These are phyloP conservation scores for Peromyscus melanophrys DNA, from an alignment of 2,797 vertebrate genomes.

Conservation along the genomic window DNA sequence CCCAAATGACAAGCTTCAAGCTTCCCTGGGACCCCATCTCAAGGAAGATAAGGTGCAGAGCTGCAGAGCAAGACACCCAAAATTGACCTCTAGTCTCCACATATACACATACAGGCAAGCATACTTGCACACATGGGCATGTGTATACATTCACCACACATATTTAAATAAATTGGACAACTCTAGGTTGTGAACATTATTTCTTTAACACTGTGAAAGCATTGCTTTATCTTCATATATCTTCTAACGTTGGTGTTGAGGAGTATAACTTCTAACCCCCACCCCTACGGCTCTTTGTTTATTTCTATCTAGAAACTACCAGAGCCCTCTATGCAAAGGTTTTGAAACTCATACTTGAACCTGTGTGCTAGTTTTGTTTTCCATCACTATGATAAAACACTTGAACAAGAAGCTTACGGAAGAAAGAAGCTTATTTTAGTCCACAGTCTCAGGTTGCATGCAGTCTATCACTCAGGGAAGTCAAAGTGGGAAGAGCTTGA, in stretches of 20 bases:
- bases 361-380: not conserved
- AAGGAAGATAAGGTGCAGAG: not conserved
- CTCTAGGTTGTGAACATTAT: not conserved
- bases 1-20: not conserved
- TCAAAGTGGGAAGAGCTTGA: not conserved
- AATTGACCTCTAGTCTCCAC: not conserved
- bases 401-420: not conserved
- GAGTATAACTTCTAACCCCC: not conserved
- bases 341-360: not conserved
- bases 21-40: not conserved
- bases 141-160: not conserved
- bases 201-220: not conserved
- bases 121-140: not conserved
- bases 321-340: not conserved
- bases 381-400: not conserved
- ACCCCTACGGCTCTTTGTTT: not conserved
- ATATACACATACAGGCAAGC: not conserved
- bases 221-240: not conserved
- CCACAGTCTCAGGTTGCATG: not conserved
- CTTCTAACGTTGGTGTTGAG: not conserved
- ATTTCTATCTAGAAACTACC: not conserved
- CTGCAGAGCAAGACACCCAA: not conserved
- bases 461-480: not conserved
- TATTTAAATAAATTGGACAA: not conserved
- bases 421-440: not conserved